These are phyloP conservation scores for Platycercus adscitus DNA, from an alignment of 2,113 vertebrate species.

Conservation along the genomic window DNA sequence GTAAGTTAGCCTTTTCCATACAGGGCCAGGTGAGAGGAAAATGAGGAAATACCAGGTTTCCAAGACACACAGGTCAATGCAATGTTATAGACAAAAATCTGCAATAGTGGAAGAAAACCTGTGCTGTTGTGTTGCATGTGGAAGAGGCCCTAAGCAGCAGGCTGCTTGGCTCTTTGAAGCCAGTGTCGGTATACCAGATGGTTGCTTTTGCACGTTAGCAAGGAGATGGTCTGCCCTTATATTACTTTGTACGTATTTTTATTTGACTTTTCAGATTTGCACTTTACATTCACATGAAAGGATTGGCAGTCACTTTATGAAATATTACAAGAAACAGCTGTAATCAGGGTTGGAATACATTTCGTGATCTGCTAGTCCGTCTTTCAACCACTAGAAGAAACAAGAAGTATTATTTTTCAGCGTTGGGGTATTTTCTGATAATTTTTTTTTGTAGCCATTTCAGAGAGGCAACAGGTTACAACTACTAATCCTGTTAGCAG, in stretches of 20 bases:
- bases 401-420: background rate
- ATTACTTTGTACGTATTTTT: conserved; percentile 17
- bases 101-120: background rate
- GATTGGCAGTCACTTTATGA: background rate
- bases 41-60: background rate
- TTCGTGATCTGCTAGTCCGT: background rate
- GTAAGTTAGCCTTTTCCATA: background rate
- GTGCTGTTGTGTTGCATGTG: background rate
- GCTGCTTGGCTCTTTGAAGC: background rate
- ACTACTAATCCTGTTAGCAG: background rate
- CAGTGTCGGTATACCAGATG: background rate
- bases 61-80: background rate
- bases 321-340: background rate
- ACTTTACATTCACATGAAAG: background rate
- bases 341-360: background rate
- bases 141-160: background rate
- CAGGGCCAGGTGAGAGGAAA: background rate
- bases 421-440: background rate
- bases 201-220: background rate
- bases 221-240: background rate
- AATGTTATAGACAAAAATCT: background rate
- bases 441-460: background rate
- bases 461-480: background rate
- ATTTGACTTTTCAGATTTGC: conserved; percentile 39
- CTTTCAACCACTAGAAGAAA: conserved; percentile 8